Evolutionary conservation across 92 coral and sea anemone genomes (phyloP).

Genomic region (Porites cylindrica): DNA sequence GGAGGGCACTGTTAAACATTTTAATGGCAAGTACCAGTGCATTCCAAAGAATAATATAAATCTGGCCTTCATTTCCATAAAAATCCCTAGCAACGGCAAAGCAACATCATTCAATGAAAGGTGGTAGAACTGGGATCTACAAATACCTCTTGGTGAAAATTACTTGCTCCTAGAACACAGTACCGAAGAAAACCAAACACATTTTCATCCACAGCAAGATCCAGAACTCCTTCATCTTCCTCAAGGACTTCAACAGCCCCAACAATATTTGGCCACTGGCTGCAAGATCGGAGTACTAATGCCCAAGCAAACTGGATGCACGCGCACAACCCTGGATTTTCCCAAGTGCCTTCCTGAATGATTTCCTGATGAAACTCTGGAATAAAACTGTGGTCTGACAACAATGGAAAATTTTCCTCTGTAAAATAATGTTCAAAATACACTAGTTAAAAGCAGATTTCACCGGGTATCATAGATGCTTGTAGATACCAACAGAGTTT

Average conservation of each 20-base stretch:
- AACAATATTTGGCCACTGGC: conserved; percentile 91
- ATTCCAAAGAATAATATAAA: too few relatives aligned
- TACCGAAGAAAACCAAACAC: conserved; percentile 82
- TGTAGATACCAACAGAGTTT: too few relatives aligned
- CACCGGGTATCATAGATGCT: too few relatives aligned
- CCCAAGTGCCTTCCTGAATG: conserved; percentile 63
- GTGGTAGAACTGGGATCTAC: background rate
- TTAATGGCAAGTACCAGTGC: too few relatives aligned
- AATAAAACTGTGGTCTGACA: conserved; percentile 85
- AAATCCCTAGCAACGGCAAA: too few relatives aligned
- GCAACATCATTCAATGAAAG: too few relatives aligned
- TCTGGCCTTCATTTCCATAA: too few relatives aligned
- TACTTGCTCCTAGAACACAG: conserved; percentile 74
- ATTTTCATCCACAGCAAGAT: conserved; percentile 83
- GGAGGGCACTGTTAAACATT: too few relatives aligned
- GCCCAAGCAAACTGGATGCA: conserved; percentile 93
- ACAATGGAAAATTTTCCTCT: conserved; percentile 82
- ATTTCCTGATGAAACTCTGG: conserved; percentile 91
- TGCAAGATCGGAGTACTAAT: conserved; percentile 85
- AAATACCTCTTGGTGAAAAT: conserved; percentile 92
- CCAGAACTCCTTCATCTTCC: conserved; percentile 87
- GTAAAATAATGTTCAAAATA: conserved; percentile 14
- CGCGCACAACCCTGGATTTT: conserved; percentile 83
- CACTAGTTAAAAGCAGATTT: background rate
- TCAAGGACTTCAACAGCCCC: conserved; percentile 85